Percentiles rank a stretch among this genome's conserved stretches.
phyloP scores from a whole-genome alignment of 30 jellyfish, hydroid and myxozoan species.

The Turritopsis rubra region DNA sequence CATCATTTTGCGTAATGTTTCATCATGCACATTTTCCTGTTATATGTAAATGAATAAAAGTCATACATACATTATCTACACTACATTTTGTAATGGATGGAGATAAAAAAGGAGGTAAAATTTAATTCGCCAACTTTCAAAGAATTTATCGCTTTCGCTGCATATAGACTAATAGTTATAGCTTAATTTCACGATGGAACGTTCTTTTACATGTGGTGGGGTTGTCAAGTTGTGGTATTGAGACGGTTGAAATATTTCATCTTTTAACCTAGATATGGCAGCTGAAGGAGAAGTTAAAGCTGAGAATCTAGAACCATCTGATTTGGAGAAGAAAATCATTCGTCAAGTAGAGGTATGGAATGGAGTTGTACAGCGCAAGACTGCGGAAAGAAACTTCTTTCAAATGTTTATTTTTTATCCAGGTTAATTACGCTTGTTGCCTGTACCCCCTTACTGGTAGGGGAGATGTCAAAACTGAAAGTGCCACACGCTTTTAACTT shows the following conservation, averaged over 20 bases:
- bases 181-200: not conserved
- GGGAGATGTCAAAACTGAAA: too few relatives aligned
- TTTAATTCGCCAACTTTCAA: too few relatives aligned
- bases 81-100: too few relatives aligned
- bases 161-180: not conserved
- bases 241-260: not conserved
- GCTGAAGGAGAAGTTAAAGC: constrained; percentile 19
- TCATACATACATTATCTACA: too few relatives aligned
- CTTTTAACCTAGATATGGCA: not conserved
- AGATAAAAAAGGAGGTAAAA: too few relatives aligned
- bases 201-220: not conserved
- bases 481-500: too few relatives aligned
- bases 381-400: not conserved
- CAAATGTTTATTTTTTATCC: not conserved
- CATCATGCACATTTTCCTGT: too few relatives aligned
- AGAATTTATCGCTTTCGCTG: not conserved
- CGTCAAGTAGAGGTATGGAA: constrained; percentile 74
- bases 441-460: too few relatives aligned
- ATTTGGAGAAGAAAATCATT: constrained; percentile 66
- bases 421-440: not conserved
- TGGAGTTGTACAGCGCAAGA: too few relatives aligned
- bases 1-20: too few relatives aligned
- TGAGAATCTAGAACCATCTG: not conserved
- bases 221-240: not conserved
- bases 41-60: too few relatives aligned